Percentiles rank a stretch among this genome's conserved stretches.
phyloP scores from a whole-genome alignment of 2,113 vertebrate genomes.

The Agelaius phoeniceus region DNA sequence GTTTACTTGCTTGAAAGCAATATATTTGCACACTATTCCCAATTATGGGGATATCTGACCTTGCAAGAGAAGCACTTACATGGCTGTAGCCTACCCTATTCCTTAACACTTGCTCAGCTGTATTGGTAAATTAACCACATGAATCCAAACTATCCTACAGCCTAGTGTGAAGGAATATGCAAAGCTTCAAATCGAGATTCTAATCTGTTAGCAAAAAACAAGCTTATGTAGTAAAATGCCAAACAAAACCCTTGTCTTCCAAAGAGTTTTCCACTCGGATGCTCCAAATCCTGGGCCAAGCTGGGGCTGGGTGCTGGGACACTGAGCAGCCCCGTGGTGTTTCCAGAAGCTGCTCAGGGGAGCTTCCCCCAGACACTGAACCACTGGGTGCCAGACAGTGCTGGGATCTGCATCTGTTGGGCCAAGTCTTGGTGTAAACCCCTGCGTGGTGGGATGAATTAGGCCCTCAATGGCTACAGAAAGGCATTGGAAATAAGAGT shows the following conservation, averaged over 20 bases:
- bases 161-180: not conserved
- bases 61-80: not conserved
- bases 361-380: not conserved
- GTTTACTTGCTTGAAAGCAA: not conserved
- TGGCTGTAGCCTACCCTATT: not conserved
- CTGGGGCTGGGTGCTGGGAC: not conserved
- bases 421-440: not conserved
- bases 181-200: not conserved
- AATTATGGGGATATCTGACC: not conserved
- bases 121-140: not conserved
- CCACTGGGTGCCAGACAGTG: not conserved
- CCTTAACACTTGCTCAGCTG: not conserved
- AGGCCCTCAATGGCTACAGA: not conserved
- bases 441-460: not conserved
- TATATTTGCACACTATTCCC: not conserved
- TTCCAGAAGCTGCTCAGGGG: not conserved
- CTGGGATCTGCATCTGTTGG: not conserved
- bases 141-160: not conserved
- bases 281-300: not conserved
- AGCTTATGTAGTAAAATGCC: not conserved
- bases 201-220: not conserved
- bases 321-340: not conserved
- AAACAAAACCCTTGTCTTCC: not conserved
- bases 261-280: not conserved
- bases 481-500: not conserved